phyloP scores from a whole-genome alignment of 2,888 invertebrate species.

The Aspidapion aeneum region DNA sequence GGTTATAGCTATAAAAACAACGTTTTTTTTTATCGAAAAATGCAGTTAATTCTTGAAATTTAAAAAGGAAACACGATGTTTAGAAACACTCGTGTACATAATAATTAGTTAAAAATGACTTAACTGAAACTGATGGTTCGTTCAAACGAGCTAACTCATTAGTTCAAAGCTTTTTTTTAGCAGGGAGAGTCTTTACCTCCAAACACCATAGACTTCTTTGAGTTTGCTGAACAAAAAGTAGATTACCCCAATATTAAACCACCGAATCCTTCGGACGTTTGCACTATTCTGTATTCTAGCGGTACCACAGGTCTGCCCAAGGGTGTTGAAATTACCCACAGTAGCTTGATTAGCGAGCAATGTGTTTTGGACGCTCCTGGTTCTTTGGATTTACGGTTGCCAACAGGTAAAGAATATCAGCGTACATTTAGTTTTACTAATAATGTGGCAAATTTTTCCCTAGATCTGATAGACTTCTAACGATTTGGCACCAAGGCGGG shows the following conservation, averaged over 20 bases:
- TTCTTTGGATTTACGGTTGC: slow-evolving; percentile 11
- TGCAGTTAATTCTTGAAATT: too few species aligned
- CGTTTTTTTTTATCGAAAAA: too few species aligned
- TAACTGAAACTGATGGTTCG: too few species aligned
- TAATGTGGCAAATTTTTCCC: not conserved
- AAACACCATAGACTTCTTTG: slow-evolving; percentile 58
- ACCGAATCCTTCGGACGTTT: slow-evolving; percentile 56
- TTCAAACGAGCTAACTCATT: too few species aligned
- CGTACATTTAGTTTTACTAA: not conserved
- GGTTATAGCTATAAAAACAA: too few species aligned
- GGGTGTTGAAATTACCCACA: slow-evolving; percentile 65
- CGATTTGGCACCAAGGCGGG: too few species aligned
- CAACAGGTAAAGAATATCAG: slow-evolving; percentile 11
- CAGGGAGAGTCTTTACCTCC: slow-evolving; percentile 51
- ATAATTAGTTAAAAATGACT: too few species aligned
- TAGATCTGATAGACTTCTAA: too few species aligned
- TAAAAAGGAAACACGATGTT: too few species aligned
- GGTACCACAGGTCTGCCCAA: slow-evolving; percentile 83
- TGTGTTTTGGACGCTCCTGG: slow-evolving; percentile 18
- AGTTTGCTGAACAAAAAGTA: slow-evolving; percentile 52
- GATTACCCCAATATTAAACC: slow-evolving; percentile 52
- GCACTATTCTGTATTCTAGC: slow-evolving; percentile 77
- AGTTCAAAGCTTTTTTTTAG: too few species aligned
- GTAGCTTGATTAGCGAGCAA: slow-evolving; percentile 24
- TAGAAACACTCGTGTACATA: too few species aligned